Conservation (phyloP, 2,888 invertebrate genomes). For the Geotrupes spiniger region DNA sequence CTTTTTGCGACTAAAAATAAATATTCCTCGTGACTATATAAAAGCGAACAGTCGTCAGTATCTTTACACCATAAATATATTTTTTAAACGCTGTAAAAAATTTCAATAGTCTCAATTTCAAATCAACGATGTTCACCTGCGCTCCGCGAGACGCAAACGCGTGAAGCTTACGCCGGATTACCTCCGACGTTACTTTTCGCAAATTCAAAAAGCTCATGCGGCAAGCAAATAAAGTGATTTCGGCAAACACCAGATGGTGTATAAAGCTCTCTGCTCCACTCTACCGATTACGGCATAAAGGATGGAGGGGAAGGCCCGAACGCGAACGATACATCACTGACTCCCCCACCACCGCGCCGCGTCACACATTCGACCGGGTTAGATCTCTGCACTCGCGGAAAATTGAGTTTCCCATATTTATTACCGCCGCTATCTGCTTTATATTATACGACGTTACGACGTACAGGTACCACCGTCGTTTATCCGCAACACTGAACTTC, state of each 20-base stretch:
- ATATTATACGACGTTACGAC: conserved; percentile 35
- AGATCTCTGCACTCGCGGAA: conserved; percentile 40
- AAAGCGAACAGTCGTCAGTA: too few species aligned
- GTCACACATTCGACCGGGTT: conserved; percentile 6
- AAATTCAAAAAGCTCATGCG: conserved; percentile 10
- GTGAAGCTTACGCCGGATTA: background rate
- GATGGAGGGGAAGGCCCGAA: conserved; percentile 36
- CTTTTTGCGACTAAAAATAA: too few species aligned
- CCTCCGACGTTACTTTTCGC: background rate
- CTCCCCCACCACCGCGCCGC: conserved; percentile 30
- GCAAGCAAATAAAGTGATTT: conserved; percentile 34
- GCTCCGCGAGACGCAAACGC: too few species aligned
- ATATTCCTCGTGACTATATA: too few species aligned
- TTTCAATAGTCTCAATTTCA: too few species aligned
- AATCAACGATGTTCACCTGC: too few species aligned
- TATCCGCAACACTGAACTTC: background rate
- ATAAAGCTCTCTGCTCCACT: conserved; percentile 35
- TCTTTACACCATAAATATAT: too few species aligned
- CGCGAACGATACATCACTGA: conserved; percentile 41
- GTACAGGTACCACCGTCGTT: background rate
- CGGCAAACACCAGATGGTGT: conserved; percentile 43
- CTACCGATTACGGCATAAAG: conserved; percentile 36
- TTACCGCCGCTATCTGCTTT: conserved; percentile 42
- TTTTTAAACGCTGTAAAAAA: too few species aligned
- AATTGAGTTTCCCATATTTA: conserved; percentile 47